Percentiles rank a stretch among this genome's conserved stretches.
These are phyloP conservation scores for Poeciliopsis presidionis DNA, from an alignment of 2,797 vertebrate species.

Conservation along the genomic window DNA sequence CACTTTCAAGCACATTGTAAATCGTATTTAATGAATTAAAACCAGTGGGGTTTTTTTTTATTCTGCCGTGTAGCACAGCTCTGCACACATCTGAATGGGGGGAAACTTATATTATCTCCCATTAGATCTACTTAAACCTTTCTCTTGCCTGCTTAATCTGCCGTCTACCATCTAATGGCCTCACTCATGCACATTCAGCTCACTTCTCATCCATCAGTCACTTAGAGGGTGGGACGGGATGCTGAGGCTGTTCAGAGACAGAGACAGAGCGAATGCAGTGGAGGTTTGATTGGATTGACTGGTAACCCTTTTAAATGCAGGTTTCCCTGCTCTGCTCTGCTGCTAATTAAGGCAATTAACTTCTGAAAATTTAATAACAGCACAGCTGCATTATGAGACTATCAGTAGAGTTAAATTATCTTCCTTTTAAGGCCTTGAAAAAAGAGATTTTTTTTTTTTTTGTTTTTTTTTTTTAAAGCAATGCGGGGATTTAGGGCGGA, in stretches of 20 bases:
- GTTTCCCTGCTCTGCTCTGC: constrained; percentile 27
- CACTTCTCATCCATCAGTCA: constrained; percentile 21
- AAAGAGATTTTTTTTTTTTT: constrained; percentile 15
- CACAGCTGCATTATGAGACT: constrained; percentile 18
- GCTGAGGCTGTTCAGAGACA: constrained; percentile 7
- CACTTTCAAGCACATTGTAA: neutral
- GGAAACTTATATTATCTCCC: constrained; percentile 24
- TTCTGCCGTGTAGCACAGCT: constrained; percentile 13
- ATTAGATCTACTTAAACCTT: constrained; percentile 44
- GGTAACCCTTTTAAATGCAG: constrained; percentile 24
- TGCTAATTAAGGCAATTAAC: constrained; percentile 58
- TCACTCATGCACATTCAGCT: constrained; percentile 42
- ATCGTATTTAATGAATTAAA: neutral
- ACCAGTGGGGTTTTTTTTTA: neutral
- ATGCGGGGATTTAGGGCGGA: constrained; percentile 39
- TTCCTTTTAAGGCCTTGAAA: constrained; percentile 25
- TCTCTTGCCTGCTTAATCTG: constrained; percentile 52
- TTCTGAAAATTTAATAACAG: constrained; percentile 32
- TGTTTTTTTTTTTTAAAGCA: constrained; percentile 14
- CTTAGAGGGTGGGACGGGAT: neutral
- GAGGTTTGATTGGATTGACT: constrained; percentile 47
- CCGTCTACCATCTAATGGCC: constrained; percentile 48
- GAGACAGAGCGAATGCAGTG: constrained; percentile 22
- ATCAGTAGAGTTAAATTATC: constrained; percentile 25
- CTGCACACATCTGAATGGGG: constrained; percentile 12